A percentile compares a stretch with the other conserved stretches of the same genome.
Conservation (phyloP, 2,797 vertebrate genomes). For the Gambusia yucatana region DNA sequence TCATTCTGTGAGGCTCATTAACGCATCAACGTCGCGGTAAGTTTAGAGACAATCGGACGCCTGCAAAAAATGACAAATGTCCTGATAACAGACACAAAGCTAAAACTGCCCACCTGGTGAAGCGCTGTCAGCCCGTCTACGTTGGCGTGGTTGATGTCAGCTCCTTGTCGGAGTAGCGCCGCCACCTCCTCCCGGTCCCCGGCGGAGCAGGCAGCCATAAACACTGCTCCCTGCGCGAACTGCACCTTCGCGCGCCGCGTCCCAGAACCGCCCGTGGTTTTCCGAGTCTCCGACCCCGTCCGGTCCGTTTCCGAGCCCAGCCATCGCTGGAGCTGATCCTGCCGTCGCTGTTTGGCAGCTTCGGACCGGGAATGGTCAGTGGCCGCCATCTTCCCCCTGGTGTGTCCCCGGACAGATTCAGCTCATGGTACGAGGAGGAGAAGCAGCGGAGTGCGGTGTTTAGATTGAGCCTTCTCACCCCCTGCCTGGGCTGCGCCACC, state of each 20-base stretch:
- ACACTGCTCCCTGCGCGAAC: conserved; percentile 88
- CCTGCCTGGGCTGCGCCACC: conserved; percentile 66
- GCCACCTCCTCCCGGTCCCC: conserved; percentile 88
- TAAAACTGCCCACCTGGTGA: conserved; percentile 81
- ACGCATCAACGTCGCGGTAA: conserved; percentile 6
- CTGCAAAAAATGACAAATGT: neutral
- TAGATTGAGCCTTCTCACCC: conserved; percentile 46
- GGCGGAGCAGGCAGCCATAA: conserved; percentile 89
- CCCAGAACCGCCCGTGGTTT: conserved; percentile 49
- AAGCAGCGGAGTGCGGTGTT: conserved; percentile 56
- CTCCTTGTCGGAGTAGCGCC: conserved; percentile 83
- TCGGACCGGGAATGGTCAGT: conserved; percentile 89
- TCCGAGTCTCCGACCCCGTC: conserved; percentile 67
- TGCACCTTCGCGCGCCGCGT: conserved; percentile 80
- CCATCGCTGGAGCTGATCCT: conserved; percentile 87
- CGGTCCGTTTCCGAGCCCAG: conserved; percentile 84
- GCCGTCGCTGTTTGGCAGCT: conserved; percentile 86
- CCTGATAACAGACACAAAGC: neutral
- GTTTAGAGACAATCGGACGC: neutral
- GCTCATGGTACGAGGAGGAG: conserved; percentile 72
- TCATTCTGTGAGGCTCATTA: conserved; percentile 18
- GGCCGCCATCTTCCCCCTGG: conserved; percentile 86
- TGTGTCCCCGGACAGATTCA: conserved; percentile 80
- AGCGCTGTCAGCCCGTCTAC: conserved; percentile 88
- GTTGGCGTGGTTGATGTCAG: conserved; percentile 88